phyloP scores from a whole-genome alignment of 35 echinoderm and acorn worm species.

The Amphiura filiformis region DNA sequence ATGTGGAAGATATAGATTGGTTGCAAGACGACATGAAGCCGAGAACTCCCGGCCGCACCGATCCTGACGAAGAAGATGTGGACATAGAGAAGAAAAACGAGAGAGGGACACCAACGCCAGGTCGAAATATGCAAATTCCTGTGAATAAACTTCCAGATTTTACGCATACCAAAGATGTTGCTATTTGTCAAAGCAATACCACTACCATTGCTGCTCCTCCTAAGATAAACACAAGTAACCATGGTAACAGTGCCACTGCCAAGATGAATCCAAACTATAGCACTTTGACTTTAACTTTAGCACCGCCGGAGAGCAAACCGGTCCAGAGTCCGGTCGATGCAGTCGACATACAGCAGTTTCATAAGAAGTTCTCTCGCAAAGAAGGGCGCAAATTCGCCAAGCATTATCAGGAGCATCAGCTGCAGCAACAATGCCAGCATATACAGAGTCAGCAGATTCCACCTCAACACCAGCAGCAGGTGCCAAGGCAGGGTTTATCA shows the following conservation, averaged over 20 bases:
- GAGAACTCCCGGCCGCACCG: conserved; percentile 13
- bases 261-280: not conserved
- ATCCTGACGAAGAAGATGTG: conserved; percentile 14
- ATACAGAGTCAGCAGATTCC: not conserved
- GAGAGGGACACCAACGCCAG: not conserved
- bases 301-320: not conserved
- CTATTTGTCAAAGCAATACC: not conserved
- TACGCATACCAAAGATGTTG: no score
- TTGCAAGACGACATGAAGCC: conserved; percentile 26
- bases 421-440: not conserved
- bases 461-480: not conserved
- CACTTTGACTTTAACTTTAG: no score
- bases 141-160: not conserved
- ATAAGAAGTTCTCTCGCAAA: conserved; percentile 68
- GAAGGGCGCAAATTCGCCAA: conserved; percentile 43
- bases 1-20: conserved; percentile 21
- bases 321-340: not conserved
- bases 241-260: not conserved
- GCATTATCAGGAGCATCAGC: conserved; percentile 11
- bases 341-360: conserved; percentile 36
- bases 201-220: not conserved
- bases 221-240: not conserved
- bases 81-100: conserved; percentile 21
- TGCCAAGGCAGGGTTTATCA: conserved; percentile 7
- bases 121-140: not conserved